Base-by-base conservation (phyloP, 1,140 invertebrate genomes). In the Leptinotarsa texana region DNA sequence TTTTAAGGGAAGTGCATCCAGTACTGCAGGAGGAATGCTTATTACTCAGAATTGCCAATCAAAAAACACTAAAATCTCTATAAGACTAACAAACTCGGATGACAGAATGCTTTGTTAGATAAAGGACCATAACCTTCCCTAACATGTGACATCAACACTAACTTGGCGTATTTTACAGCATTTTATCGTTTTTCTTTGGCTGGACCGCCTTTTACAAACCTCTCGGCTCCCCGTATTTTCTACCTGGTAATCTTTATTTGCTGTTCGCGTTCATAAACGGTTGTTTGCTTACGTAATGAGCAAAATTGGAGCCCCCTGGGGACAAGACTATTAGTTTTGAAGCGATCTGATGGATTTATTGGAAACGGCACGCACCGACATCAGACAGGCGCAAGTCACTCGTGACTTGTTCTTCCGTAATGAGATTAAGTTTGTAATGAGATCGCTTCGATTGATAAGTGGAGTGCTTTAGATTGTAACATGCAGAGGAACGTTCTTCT, bases 301-400 rank as follows among this genome's bases (percentile, higher is more conserved):
- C 51, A 57, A 18, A 57, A 18, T 57, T 15, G 51, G n/a, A 17
- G 17, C 15, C 51, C 51, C n/a, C 15, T 57, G 51, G 51, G 51
- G 17, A 57, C 51, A 18, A 18, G 51, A 15, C 51, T 57, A 57
- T 57, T 57, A 57, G 51, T 15, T 57, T 57, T 57, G 51, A 57
- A 57, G 17, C 51, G 51, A 57, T 57, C 51, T 57, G 51, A 57
- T 57, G 15, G 51, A 57, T 57, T 57, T 57, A 57, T 57, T 57
- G 51, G 51, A 15, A 18, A 18, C 51, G 51, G 51, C 51, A 57
- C n/a, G 51, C n/a, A 17, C 51, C 51, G 51, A 15, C 51, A 17
- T 13, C 51, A 3, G 51, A 57, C 51, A 18, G 51, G 51, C 51
- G 17, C 51, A 57, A 57, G 51, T 57, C 51, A 57, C 51, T 18